phyloP scores from a whole-genome alignment of 1,140 invertebrate genomes.

The Pogonomyrmex barbatus region DNA sequence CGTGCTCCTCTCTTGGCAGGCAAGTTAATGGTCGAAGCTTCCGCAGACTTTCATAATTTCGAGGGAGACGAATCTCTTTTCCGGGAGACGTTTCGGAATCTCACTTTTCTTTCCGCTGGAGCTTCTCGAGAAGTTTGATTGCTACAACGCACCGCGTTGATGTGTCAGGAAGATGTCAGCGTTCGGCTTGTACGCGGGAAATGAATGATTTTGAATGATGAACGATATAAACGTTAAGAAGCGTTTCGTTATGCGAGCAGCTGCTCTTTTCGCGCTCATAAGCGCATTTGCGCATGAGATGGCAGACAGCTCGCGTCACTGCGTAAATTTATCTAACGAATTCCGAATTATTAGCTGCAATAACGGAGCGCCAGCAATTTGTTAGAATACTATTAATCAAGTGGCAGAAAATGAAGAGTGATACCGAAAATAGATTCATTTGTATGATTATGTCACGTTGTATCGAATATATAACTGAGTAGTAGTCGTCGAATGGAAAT shows the following conservation, averaged over 20 bases:
- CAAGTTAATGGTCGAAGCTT: conserved; percentile 66
- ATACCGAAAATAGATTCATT: background rate
- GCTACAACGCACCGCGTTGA: conserved; percentile 57
- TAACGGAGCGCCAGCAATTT: conserved; percentile 16
- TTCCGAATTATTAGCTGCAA: conserved; percentile 11
- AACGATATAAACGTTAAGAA: conserved; percentile 46
- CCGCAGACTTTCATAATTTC: conserved; percentile 72
- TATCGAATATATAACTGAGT: background rate
- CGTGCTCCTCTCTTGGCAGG: conserved; percentile 34
- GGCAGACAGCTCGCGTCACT: background rate
- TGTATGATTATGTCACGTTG: background rate
- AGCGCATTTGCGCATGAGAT: conserved; percentile 10
- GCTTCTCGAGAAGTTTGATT: conserved; percentile 74
- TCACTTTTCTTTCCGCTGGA: conserved; percentile 15
- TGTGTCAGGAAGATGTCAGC: conserved; percentile 62
- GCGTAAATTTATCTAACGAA: conserved; percentile 23
- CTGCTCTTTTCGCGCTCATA: background rate
- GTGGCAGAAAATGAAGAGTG: background rate
- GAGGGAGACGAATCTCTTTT: conserved; percentile 58
- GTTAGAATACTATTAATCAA: conserved; percentile 24
- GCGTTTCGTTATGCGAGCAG: conserved; percentile 20
- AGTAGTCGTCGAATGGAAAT: background rate
- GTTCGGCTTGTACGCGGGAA: conserved; percentile 40
- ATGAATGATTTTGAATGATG: conserved; percentile 58
- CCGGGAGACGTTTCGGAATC: background rate